phyloP scores from a whole-genome alignment of 2,113 vertebrate genomes.

The Microcebus tavaratra region DNA sequence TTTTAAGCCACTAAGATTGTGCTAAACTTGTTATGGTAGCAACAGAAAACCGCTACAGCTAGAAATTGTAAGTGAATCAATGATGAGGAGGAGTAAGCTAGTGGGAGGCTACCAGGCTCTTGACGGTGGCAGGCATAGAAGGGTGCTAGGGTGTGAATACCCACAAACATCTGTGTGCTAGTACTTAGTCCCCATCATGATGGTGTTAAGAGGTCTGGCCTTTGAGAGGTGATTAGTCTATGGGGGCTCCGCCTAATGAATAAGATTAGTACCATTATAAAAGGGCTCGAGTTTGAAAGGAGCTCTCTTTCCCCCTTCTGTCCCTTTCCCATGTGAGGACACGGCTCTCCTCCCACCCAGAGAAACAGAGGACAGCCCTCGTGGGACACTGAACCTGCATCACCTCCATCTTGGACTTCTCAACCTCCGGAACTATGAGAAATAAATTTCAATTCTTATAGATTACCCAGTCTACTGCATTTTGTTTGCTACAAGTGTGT shows the following conservation, averaged over 20 bases:
- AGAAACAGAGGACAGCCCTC: background rate
- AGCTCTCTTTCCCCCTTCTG: background rate
- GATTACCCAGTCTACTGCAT: background rate
- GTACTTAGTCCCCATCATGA: background rate
- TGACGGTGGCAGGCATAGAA: background rate
- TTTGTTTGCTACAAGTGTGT: background rate
- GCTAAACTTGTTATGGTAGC: background rate
- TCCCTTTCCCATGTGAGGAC: background rate
- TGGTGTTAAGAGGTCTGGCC: background rate
- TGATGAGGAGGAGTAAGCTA: background rate
- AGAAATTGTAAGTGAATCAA: background rate
- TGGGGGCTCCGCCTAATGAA: background rate
- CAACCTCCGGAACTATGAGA: background rate
- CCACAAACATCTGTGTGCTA: background rate
- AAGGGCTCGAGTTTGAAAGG: background rate
- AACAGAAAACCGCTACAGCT: background rate
- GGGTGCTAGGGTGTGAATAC: background rate
- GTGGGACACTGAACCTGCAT: background rate
- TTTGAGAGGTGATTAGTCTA: background rate
- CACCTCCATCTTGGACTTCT: too few species aligned
- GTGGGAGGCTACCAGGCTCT: background rate
- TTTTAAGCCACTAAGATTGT: background rate
- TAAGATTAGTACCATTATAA: background rate
- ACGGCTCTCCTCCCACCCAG: background rate
- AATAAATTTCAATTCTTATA: background rate